These are phyloP conservation scores for Simalia tracyae DNA, from an alignment of 2,797 vertebrate species.

Conservation along the genomic window DNA sequence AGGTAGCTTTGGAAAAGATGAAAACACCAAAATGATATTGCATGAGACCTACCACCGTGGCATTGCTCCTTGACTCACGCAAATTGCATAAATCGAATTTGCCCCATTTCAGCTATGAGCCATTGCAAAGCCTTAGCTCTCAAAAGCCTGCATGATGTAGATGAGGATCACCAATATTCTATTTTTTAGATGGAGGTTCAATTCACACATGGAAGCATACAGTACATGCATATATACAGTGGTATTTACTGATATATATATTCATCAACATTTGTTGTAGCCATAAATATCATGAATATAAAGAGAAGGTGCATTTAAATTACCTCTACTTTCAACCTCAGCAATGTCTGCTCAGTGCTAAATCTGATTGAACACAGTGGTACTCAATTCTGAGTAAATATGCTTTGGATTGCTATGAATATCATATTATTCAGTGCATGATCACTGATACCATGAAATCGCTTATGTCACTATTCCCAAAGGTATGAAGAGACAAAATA, in stretches of 20 bases:
- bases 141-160: neutral
- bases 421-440: neutral
- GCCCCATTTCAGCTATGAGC: neutral
- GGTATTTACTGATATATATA: neutral
- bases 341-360: neutral
- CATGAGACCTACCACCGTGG: neutral
- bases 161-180: neutral
- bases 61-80: neutral
- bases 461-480: neutral
- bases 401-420: neutral
- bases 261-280: neutral
- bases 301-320: neutral
- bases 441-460: neutral
- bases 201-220: neutral
- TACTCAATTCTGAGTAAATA: neutral
- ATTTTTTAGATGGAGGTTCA: neutral
- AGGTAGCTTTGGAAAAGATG: neutral
- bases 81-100: neutral
- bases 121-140: neutral
- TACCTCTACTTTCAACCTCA: neutral
- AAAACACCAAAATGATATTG: neutral
- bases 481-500: neutral
- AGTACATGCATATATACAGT: neutral
- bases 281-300: neutral
- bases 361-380: neutral